phyloP scores from a whole-genome alignment of 2,113 vertebrate genomes.

The Ctenodactylus gundi region DNA sequence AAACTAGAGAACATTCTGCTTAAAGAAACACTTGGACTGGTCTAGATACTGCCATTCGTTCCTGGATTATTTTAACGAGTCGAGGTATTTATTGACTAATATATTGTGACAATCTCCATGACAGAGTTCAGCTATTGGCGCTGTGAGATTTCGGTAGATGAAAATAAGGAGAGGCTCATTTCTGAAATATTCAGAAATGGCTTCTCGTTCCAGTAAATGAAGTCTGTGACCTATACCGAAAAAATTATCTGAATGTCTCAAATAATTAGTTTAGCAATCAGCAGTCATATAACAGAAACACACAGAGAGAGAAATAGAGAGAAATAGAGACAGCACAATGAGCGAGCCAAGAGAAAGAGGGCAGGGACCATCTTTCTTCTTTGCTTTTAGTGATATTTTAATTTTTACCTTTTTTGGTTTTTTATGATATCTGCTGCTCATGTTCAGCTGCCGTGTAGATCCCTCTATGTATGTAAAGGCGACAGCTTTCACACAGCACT shows the following conservation, averaged over 20 bases:
- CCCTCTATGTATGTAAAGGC: background rate
- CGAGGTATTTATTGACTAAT: background rate
- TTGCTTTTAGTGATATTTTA: background rate
- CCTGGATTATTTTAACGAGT: background rate
- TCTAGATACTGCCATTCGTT: background rate
- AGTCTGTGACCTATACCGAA: background rate
- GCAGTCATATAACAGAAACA: background rate
- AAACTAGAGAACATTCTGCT: background rate
- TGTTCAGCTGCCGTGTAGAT: conserved; percentile 32
- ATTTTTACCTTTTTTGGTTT: background rate
- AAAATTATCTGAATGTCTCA: background rate
- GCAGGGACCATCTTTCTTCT: background rate
- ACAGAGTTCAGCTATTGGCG: background rate
- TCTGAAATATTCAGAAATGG: background rate
- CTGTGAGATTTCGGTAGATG: conserved; percentile 47
- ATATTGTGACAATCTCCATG: background rate
- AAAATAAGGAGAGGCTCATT: background rate
- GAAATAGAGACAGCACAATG: background rate
- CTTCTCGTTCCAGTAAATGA: background rate
- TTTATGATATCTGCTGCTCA: background rate
- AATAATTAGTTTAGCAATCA: background rate
- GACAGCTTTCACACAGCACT: background rate
- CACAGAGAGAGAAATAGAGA: background rate
- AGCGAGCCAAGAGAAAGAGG: background rate
- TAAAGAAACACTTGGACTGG: background rate